Conservation (phyloP, 2,888 invertebrate species). For the Siphlonurus alternatus region DNA sequence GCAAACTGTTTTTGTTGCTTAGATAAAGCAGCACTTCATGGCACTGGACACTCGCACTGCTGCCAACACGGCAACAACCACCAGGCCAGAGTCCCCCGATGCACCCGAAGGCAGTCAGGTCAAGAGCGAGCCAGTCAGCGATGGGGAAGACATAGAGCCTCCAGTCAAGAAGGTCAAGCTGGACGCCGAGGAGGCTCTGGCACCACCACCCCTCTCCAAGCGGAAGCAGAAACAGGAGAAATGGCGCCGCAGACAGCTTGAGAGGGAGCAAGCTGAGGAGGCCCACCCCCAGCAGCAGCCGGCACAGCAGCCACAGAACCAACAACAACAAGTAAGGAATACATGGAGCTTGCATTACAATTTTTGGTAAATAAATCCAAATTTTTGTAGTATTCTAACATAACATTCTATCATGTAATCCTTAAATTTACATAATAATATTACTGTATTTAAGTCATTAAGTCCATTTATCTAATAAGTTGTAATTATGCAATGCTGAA, state of each 20-base stretch:
- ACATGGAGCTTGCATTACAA: too few relatives aligned
- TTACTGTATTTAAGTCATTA: too few relatives aligned
- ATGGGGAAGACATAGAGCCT: conserved; percentile 7
- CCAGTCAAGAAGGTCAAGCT: not conserved
- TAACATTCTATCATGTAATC: too few relatives aligned
- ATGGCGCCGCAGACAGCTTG: not conserved
- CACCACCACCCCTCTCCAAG: not conserved
- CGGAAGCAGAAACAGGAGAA: not conserved
- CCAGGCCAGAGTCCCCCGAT: not conserved
- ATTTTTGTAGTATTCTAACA: too few relatives aligned
- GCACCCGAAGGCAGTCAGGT: not conserved
- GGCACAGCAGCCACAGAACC: too few relatives aligned
- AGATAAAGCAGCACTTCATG: not conserved
- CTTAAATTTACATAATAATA: too few relatives aligned
- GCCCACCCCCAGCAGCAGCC: too few relatives aligned
- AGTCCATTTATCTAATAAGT: too few relatives aligned
- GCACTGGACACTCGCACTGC: not conserved
- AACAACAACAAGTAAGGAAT: too few relatives aligned
- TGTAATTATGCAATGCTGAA: too few relatives aligned
- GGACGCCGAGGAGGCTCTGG: conserved; percentile 5
- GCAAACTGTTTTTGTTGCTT: too few relatives aligned
- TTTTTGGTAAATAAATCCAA: too few relatives aligned
- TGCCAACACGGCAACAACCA: not conserved
- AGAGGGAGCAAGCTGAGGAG: not conserved
- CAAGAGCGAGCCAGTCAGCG: conserved; percentile 4